Evolutionary conservation across 2,113 vertebrate species (phyloP).

Genomic region (Oryzias curvinotus): DNA sequence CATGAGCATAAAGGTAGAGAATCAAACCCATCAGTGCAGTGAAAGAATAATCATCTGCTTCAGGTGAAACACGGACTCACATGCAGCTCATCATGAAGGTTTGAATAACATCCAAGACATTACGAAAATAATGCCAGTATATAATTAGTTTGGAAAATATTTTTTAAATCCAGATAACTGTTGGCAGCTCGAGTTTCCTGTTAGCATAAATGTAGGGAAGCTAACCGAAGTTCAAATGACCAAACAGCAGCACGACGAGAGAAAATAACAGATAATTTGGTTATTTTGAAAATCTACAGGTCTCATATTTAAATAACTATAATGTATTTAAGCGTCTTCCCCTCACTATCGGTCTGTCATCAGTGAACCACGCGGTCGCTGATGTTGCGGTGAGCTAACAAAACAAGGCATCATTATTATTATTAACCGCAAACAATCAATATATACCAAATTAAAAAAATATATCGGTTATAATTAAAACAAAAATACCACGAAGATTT

Average conservation of each 20-base stretch:
- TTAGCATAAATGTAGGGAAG: too few relatives aligned
- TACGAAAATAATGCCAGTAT: too few relatives aligned
- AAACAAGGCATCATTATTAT: neutral
- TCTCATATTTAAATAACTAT: too few relatives aligned
- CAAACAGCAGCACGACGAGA: too few relatives aligned
- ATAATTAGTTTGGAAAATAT: too few relatives aligned
- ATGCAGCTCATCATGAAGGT: slow-evolving; percentile 77
- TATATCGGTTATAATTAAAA: neutral
- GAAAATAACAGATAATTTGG: neutral
- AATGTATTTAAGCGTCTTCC: too few relatives aligned
- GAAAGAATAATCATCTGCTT: slow-evolving; percentile 68
- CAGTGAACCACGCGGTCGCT: slow-evolving; percentile 32
- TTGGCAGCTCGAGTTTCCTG: too few relatives aligned
- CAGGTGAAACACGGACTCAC: slow-evolving; percentile 80
- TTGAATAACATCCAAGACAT: slow-evolving; percentile 30
- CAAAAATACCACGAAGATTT: fast-evolving
- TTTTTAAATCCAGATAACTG: too few relatives aligned
- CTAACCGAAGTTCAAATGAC: too few relatives aligned
- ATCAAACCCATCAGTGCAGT: slow-evolving; percentile 76
- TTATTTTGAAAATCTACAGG: neutral
- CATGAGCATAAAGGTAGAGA: neutral
- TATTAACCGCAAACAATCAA: slow-evolving; percentile 10
- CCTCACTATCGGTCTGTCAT: too few relatives aligned
- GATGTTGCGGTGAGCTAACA: slow-evolving; percentile 11
- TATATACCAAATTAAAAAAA: neutral